Percentiles rank a stretch among this genome's conserved stretches.
These are phyloP conservation scores for Labeo rohita DNA, from an alignment of 2,113 vertebrate genomes.

Conservation along the genomic window DNA sequence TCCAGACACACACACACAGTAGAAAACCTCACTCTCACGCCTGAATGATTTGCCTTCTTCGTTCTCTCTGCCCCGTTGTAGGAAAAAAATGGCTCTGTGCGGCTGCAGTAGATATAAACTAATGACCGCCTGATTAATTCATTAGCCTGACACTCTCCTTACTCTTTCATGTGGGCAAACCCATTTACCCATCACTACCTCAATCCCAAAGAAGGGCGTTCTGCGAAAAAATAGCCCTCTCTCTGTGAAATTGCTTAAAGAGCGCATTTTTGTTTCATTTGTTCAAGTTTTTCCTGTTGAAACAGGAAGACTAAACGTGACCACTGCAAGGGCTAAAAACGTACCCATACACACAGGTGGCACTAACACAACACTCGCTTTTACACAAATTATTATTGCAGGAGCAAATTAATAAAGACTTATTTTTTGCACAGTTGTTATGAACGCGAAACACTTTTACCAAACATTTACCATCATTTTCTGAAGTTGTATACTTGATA, in stretches of 20 bases:
- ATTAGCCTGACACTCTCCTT: slow-evolving; percentile 70
- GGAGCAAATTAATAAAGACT: background rate
- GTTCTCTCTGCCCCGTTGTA: slow-evolving; percentile 45
- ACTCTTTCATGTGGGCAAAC: slow-evolving; percentile 62
- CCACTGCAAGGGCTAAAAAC: background rate
- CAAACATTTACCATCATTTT: background rate
- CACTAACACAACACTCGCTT: background rate
- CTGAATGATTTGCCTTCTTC: slow-evolving; percentile 61
- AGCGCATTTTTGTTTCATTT: background rate
- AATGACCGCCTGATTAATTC: slow-evolving; percentile 77
- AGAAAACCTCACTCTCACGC: slow-evolving; percentile 62
- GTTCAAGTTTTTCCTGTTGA: background rate
- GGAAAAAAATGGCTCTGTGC: slow-evolving; percentile 46
- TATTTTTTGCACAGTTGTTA: background rate
- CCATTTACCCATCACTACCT: slow-evolving; percentile 38
- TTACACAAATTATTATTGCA: background rate
- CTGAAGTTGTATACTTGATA: background rate
- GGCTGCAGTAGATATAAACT: slow-evolving; percentile 65
- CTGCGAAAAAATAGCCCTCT: background rate
- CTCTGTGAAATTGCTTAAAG: slow-evolving; percentile 8
- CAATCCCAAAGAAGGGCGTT: slow-evolving; percentile 1
- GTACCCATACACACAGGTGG: background rate
- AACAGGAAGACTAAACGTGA: background rate
- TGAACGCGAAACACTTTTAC: background rate
- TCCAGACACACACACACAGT: slow-evolving; percentile 48